Conservation (phyloP, 2,888 invertebrate species). For the Melanostoma scalare region DNA sequence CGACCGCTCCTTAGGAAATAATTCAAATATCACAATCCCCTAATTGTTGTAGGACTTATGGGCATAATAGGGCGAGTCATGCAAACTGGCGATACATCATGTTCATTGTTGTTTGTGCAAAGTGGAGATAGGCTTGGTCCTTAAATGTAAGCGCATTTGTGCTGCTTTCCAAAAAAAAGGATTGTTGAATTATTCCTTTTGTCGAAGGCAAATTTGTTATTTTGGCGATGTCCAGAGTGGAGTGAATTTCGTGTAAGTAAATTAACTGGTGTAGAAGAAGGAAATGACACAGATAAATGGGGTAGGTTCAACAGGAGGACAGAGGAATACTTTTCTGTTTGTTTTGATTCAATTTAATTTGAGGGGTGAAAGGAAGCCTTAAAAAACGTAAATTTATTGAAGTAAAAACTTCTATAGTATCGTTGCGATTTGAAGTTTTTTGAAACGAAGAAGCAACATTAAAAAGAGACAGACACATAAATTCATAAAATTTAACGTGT, state of each 20-base stretch:
- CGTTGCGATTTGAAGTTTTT: no score
- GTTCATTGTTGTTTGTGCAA: slow-evolving; percentile 21
- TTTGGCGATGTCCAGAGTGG: not conserved
- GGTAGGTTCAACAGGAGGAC: not conserved
- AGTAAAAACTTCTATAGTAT: no score
- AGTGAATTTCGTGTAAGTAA: slow-evolving; percentile 6
- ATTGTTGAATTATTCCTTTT: slow-evolving; percentile 33
- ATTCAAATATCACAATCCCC: slow-evolving; percentile 57
- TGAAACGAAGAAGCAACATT: no score
- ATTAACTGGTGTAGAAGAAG: slow-evolving; percentile 27
- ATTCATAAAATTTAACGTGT: no score
- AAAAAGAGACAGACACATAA: no score
- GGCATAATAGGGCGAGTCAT: slow-evolving; percentile 46
- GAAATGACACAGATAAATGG: slow-evolving; percentile 1
- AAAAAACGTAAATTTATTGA: no score
- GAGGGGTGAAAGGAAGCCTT: no score
- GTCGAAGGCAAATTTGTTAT: slow-evolving; percentile 25
- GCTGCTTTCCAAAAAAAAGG: not conserved
- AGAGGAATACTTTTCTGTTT: no score
- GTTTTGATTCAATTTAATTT: no score
- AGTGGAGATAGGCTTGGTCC: slow-evolving; percentile 36
- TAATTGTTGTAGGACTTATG: slow-evolving; percentile 49
- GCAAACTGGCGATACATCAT: slow-evolving; percentile 46
- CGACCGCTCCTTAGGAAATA: slow-evolving; percentile 73
- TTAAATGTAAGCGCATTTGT: not conserved